Conservation (phyloP, 2,888 invertebrate genomes). For the Craniophora ligustri region DNA sequence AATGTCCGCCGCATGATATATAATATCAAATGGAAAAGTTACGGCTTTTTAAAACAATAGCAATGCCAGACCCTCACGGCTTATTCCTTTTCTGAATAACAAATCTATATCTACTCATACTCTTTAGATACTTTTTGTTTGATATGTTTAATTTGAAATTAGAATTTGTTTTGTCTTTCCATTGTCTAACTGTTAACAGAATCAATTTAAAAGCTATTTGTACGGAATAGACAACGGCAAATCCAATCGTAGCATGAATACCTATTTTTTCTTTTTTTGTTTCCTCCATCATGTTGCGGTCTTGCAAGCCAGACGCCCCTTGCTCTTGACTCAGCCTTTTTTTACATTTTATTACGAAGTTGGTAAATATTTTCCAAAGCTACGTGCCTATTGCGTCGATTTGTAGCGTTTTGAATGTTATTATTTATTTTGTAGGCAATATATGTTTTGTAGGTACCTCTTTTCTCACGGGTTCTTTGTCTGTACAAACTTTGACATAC, state of each 20-base stretch:
- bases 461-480: too few relatives aligned
- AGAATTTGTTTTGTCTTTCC: conserved; percentile 35
- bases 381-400: conserved; percentile 73
- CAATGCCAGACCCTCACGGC: conserved; percentile 67
- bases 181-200: conserved; percentile 73
- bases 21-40: conserved; percentile 86
- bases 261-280: conserved; percentile 77
- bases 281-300: conserved; percentile 84
- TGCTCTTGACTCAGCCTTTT: conserved; percentile 85
- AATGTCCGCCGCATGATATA: conserved; percentile 87
- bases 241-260: conserved; percentile 83
- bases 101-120: conserved; percentile 60
- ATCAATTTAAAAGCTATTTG: conserved; percentile 87
- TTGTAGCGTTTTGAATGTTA: conserved; percentile 58
- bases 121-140: conserved; percentile 53
- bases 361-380: conserved; percentile 85
- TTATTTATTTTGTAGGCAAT: conserved; percentile 3
- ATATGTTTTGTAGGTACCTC: too few relatives aligned
- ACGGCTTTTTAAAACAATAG: conserved; percentile 87
- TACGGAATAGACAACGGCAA: conserved; percentile 86
- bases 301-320: conserved; percentile 85
- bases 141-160: conserved; percentile 16
- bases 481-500: too few relatives aligned
- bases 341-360: conserved; percentile 83
- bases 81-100: conserved; percentile 76